Conservation (phyloP, 2,113 vertebrate genomes). For the Jaculus jaculus region DNA sequence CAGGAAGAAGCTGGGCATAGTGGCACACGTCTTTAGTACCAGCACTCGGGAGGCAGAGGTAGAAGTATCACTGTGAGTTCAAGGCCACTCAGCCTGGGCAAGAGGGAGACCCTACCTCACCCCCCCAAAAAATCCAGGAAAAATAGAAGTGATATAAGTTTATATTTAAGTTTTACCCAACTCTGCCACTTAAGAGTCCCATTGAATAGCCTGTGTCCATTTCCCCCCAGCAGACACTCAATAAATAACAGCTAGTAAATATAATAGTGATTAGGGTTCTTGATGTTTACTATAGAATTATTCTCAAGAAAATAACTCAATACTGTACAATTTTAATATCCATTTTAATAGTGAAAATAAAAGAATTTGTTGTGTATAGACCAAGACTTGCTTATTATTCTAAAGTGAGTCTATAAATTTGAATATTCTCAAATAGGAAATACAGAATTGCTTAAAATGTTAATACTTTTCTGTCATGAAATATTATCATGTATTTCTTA, state of each 20-base stretch:
- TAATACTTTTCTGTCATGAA: conserved; percentile 29
- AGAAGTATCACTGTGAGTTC: too few species aligned
- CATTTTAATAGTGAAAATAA: conserved; percentile 47
- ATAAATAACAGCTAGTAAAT: conserved; percentile 14
- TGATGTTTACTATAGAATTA: not conserved
- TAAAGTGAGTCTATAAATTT: not conserved
- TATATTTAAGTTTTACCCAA: not conserved
- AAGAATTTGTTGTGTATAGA: not conserved
- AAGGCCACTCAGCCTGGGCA: too few species aligned
- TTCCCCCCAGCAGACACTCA: not conserved
- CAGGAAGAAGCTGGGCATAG: not conserved
- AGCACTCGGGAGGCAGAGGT: too few species aligned
- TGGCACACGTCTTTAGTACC: too few species aligned
- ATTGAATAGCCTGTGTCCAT: not conserved
- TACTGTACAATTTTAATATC: not conserved
- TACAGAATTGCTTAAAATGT: not conserved
- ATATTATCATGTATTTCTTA: not conserved
- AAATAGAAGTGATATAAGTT: not conserved
- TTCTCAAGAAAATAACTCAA: conserved; percentile 29
- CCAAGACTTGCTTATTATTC: not conserved
- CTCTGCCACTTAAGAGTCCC: not conserved
- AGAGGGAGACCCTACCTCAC: too few species aligned
- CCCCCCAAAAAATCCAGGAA: too few species aligned
- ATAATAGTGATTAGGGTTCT: conserved; percentile 4
- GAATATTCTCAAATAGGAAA: conserved; percentile 31